A percentile compares a stretch with the other conserved stretches of the same genome.
phyloP scores from a whole-genome alignment of 2,113 vertebrate genomes.

The Columba janthina region DNA sequence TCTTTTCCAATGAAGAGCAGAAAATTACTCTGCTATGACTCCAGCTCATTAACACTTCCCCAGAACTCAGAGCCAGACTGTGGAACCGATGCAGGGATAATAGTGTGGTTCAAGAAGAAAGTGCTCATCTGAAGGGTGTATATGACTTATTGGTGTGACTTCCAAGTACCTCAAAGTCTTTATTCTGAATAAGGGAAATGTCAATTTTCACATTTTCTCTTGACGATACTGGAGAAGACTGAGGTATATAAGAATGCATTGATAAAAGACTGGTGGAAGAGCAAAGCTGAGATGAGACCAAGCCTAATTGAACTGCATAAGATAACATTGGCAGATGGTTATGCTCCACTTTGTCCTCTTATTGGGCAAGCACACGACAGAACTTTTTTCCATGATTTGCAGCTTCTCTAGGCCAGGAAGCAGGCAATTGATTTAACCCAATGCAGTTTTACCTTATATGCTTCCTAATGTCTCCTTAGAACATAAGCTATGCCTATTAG shows the following conservation, averaged over 20 bases:
- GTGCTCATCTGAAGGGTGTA: neutral
- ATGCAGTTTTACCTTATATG: neutral
- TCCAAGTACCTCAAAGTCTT: neutral
- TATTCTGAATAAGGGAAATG: neutral
- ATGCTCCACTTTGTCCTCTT: neutral
- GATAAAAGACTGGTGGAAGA: neutral
- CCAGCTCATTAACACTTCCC: conserved; percentile 1
- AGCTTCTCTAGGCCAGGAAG: neutral
- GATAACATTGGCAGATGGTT: neutral
- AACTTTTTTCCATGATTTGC: neutral
- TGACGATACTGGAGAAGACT: neutral
- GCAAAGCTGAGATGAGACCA: neutral
- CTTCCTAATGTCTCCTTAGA: neutral
- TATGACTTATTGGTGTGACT: neutral
- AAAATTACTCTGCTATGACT: neutral
- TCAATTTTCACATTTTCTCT: neutral
- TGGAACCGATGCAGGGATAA: neutral
- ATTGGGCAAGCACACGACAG: neutral
- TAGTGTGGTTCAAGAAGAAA: neutral
- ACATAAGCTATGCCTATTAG: neutral
- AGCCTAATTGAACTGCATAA: neutral
- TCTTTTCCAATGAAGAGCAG: neutral
- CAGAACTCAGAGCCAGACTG: neutral
- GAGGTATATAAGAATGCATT: neutral
- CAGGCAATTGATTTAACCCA: neutral